Evolutionary conservation across 2,888 invertebrate species (phyloP).

Genomic region (Cataglyphis livida): DNA sequence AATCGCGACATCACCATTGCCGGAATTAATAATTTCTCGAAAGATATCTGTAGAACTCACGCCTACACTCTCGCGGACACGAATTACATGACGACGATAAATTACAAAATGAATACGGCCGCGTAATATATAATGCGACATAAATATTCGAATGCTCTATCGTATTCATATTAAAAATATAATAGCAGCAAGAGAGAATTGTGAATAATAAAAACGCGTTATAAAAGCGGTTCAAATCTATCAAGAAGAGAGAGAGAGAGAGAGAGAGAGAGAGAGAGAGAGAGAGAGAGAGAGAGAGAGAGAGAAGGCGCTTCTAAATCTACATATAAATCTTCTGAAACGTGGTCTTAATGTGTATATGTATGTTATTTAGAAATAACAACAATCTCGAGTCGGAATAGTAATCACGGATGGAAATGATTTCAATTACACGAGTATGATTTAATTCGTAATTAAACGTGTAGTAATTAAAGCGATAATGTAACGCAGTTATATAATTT

Average conservation of each 20-base stretch:
- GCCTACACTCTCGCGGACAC: constrained; percentile 34
- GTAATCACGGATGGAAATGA: not conserved
- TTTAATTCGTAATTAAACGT: constrained; percentile 20
- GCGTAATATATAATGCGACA: constrained; percentile 16
- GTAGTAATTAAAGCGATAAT: constrained; percentile 12
- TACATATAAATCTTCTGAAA: not conserved
- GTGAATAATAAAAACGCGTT: not conserved
- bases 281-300: not conserved
- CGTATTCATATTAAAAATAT: constrained; percentile 5
- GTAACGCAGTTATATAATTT: constrained; percentile 5
- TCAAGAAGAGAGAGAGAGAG: not conserved
- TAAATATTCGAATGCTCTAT: constrained; percentile 25
- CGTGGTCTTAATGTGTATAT: not conserved
- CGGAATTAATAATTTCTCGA: constrained; percentile 72
- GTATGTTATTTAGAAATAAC: not conserved
- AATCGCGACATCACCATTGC: constrained; percentile 68
- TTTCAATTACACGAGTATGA: not conserved
- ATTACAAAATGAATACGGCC: constrained; percentile 25
- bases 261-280: not conserved
- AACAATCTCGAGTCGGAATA: not conserved
- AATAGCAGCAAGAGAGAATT: constrained; percentile 11
- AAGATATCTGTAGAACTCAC: constrained; percentile 56
- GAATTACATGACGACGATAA: constrained; percentile 47
- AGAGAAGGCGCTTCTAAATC: not conserved
- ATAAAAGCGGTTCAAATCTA: not conserved